phyloP scores from a whole-genome alignment of 1,140 invertebrate genomes.

The Aleiodes sp. region DNA sequence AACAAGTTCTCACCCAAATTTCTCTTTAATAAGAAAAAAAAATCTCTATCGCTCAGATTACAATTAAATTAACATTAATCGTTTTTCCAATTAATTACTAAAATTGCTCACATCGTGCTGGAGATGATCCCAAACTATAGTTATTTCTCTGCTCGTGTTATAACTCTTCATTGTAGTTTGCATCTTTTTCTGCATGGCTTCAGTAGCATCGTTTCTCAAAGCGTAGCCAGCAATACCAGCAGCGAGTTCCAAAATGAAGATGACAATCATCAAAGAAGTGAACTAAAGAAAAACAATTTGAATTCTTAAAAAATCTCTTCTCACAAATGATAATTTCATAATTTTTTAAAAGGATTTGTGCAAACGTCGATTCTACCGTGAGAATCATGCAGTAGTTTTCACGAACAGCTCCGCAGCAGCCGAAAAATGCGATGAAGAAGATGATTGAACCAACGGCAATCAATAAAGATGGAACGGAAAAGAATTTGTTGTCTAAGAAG shows the following conservation, averaged over 20 bases:
- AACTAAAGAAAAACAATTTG: slow-evolving; percentile 68
- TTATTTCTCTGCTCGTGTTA: slow-evolving; percentile 50
- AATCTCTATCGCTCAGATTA: too few relatives aligned
- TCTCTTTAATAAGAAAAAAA: too few relatives aligned
- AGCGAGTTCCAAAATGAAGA: slow-evolving; percentile 84
- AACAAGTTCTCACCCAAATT: too few relatives aligned
- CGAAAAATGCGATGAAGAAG: slow-evolving; percentile 85
- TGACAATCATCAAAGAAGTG: slow-evolving; percentile 74
- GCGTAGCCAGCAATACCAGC: slow-evolving; percentile 85
- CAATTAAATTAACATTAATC: too few relatives aligned
- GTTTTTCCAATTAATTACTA: too few relatives aligned
- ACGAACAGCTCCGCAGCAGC: slow-evolving; percentile 85
- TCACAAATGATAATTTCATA: background rate
- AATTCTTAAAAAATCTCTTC: background rate
- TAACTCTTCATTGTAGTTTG: slow-evolving; percentile 68
- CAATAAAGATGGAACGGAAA: slow-evolving; percentile 77
- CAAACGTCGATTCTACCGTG: slow-evolving; percentile 66
- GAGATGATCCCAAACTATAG: slow-evolving; percentile 72
- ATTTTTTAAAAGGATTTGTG: background rate
- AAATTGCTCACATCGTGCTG: slow-evolving; percentile 70
- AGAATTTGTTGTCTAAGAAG: slow-evolving; percentile 70
- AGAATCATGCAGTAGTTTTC: slow-evolving; percentile 86
- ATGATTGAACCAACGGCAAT: slow-evolving; percentile 83
- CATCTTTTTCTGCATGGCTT: slow-evolving; percentile 66
- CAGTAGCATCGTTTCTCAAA: slow-evolving; percentile 68